Conservation (phyloP, 2,888 invertebrate species). For the Lasioglossum calceatum region DNA sequence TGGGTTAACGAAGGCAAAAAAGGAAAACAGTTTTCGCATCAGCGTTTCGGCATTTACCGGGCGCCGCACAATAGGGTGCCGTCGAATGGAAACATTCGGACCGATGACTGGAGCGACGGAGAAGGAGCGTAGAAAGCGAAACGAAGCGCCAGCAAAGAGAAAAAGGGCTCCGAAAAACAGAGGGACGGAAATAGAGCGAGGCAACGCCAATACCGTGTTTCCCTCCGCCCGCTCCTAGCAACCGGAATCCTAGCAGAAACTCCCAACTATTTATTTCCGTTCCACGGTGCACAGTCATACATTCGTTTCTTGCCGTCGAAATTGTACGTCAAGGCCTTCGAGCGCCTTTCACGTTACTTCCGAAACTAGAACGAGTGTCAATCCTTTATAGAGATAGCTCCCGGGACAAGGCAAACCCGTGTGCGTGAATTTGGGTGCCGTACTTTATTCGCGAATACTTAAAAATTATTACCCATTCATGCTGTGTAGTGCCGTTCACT, state of each 20-base stretch:
- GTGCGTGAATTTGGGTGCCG: not conserved
- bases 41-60: constrained; percentile 76
- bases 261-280: constrained; percentile 51
- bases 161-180: constrained; percentile 58
- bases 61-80: constrained; percentile 69
- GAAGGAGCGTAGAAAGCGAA: constrained; percentile 47
- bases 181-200: constrained; percentile 58
- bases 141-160: constrained; percentile 48
- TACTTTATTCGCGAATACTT: not conserved
- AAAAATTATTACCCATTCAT: not conserved
- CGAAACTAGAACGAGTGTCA: constrained; percentile 7
- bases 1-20: constrained; percentile 79
- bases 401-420: not conserved
- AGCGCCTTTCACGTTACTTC: constrained; percentile 7
- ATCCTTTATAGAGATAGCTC: constrained; percentile 7
- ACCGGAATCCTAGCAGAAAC: constrained; percentile 43
- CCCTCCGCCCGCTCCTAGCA: constrained; percentile 18
- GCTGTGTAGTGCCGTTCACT: no score
- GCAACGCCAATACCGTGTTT: constrained; percentile 59
- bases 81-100: constrained; percentile 75
- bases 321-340: constrained; percentile 5
- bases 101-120: constrained; percentile 44
- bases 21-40: constrained; percentile 76
- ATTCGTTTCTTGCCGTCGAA: constrained; percentile 14
- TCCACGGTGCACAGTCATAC: constrained; percentile 32